Percentiles rank a stretch among this genome's conserved stretches.
Conservation (phyloP, 2,113 vertebrate species). For the Rhynchopsitta pachyrhyncha region DNA sequence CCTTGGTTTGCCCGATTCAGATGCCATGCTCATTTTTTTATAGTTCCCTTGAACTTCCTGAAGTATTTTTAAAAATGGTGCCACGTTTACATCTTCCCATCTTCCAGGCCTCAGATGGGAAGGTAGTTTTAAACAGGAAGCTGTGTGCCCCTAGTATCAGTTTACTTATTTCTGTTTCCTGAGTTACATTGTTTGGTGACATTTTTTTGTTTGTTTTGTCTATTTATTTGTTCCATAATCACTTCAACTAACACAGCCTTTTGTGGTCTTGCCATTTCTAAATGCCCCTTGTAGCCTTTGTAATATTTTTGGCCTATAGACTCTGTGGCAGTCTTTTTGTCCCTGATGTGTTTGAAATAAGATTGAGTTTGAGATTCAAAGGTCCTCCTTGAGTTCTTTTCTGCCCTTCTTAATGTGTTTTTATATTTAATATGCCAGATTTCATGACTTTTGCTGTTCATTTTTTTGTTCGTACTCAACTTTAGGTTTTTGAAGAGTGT, state of each 20-base stretch:
- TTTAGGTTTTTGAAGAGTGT: background rate
- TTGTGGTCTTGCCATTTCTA: background rate
- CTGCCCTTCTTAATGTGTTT: background rate
- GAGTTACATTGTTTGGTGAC: background rate
- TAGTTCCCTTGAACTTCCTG: background rate
- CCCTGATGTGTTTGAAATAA: background rate
- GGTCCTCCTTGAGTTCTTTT: background rate
- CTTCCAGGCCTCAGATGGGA: background rate
- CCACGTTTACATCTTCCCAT: background rate
- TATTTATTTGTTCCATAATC: background rate
- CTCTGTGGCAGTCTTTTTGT: background rate
- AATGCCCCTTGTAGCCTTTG: background rate
- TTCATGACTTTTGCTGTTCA: background rate
- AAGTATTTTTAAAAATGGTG: background rate
- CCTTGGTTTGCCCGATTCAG: background rate
- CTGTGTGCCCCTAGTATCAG: background rate
- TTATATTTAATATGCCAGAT: background rate
- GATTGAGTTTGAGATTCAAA: background rate
- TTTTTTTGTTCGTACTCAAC: background rate
- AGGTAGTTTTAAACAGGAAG: background rate
- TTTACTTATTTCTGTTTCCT: background rate
- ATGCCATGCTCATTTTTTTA: background rate
- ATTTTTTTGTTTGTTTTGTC: background rate
- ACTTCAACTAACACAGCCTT: background rate
- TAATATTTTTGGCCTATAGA: background rate